A percentile compares a stretch with the other conserved stretches of the same genome.
phyloP scores from a whole-genome alignment of 2,113 vertebrate species.

The Rhinogobius similis region DNA sequence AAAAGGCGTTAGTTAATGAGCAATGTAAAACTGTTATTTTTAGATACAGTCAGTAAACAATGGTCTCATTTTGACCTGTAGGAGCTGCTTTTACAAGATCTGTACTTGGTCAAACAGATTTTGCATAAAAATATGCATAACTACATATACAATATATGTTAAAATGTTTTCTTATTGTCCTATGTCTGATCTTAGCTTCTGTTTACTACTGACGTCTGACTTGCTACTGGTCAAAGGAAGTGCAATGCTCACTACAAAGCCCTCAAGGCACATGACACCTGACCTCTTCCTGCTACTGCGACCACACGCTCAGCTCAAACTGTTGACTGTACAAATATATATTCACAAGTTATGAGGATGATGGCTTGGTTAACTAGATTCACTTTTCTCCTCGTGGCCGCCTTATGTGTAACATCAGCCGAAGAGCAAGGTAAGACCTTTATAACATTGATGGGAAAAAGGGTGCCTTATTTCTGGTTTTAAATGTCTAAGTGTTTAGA shows the following conservation, averaged over 20 bases:
- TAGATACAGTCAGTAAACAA: too few relatives aligned
- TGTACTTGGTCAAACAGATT: too few relatives aligned
- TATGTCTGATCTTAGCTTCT: not conserved
- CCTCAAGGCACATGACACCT: not conserved
- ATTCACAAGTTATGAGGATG: not conserved
- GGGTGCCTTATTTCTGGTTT: not conserved
- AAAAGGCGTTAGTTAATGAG: too few relatives aligned
- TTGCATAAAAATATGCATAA: too few relatives aligned
- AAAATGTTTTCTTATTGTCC: not conserved
- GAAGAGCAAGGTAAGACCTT: not conserved
- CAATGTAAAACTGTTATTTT: too few relatives aligned
- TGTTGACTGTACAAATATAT: not conserved
- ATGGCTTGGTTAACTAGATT: not conserved
- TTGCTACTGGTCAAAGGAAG: slow-evolving; percentile 8
- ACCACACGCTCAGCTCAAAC: not conserved
- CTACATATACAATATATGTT: too few relatives aligned
- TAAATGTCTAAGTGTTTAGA: too few relatives aligned
- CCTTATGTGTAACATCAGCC: not conserved
- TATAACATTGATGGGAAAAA: not conserved
- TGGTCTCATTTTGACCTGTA: too few relatives aligned
- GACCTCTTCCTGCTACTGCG: not conserved
- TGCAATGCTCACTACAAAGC: not conserved
- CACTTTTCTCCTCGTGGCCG: not conserved
- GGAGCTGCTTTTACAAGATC: too few relatives aligned
- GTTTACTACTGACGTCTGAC: not conserved